Evolutionary conservation across 2,797 vertebrate genomes (phyloP), one percentile per base, ranked within the genome.

Genomic region (Pangasius krempfi): DNA sequence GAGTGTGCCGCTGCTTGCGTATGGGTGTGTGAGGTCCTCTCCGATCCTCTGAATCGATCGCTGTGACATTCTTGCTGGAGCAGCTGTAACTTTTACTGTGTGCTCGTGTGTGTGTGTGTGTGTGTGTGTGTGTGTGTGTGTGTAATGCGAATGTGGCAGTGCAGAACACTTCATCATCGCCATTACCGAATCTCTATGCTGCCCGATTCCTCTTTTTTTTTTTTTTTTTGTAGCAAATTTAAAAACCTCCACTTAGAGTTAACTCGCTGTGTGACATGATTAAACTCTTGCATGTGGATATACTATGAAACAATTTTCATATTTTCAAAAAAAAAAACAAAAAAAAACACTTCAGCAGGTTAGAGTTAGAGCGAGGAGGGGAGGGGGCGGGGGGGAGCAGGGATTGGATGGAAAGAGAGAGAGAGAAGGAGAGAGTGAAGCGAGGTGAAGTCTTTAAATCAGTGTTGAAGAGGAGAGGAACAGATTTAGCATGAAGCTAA

Each of bases 371-470:
- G 88, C 44, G 68, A 89, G 70, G 60, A 81, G 66, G 80, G 90
- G 85, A 86, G 90, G 87, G 83, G 76, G 75, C 13, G 76, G 73
- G 1, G 13, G 86, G 44, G 22, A 81, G 86, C 75, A 72, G 81
- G 86, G 86, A 91, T 90, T 90, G 91, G 91, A 84, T 66, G 60
- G 47, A 54, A 44, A 90, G 68, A 33, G n/a, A 84, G 88, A 86
- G 84, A 40, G 70, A 85, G 89, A 75, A 72, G 64, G 83, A 83
- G 84, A 87, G 75, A 88, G 85, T 22, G 79, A 83, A 88, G 89
- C 50, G 82, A 89, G 85, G 89, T 87, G 72, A 89, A 84, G 85
- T 88, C 56, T 88, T 88, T 88, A 88, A 80, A 87, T 78, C 54
- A 56, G 87, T 80, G 82, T 85, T 64, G 83, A 86, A 83, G 83